Percentiles rank a stretch among this genome's conserved stretches.
phyloP scores from a whole-genome alignment of 2,797 vertebrate species.

The Sebastes taczanowskii region DNA sequence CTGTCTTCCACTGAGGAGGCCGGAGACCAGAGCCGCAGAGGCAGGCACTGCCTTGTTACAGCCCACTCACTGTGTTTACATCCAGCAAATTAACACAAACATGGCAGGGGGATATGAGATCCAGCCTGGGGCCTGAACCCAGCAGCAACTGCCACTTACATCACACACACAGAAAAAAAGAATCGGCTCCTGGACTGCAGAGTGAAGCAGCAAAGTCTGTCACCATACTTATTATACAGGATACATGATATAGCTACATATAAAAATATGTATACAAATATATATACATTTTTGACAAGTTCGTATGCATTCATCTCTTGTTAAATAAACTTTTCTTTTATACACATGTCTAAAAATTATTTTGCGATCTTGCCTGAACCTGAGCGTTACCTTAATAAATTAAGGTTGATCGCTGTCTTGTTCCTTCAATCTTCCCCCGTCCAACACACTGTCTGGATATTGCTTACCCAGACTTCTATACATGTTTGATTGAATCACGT shows the following conservation, averaged over 20 bases:
- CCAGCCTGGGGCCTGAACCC: conserved; percentile 49
- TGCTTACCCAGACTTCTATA: no score
- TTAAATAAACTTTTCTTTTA: no score
- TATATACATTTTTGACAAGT: no score
- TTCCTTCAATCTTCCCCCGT: no score
- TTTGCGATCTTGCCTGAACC: no score
- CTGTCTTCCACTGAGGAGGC: conserved; percentile 49
- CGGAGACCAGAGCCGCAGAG: conserved; percentile 46
- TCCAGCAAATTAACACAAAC: conserved; percentile 72
- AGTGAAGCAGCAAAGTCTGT: neutral
- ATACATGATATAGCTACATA: neutral
- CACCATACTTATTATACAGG: neutral
- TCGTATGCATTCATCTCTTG: no score
- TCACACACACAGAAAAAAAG: neutral
- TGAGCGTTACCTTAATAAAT: no score
- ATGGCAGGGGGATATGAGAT: conserved; percentile 55
- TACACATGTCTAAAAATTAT: no score
- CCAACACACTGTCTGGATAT: no score
- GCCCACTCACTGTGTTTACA: conserved; percentile 70
- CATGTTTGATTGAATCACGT: no score
- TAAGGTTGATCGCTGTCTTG: no score
- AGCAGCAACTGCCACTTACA: conserved; percentile 41
- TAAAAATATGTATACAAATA: no score
- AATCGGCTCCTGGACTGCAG: neutral
- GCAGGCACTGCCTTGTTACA: conserved; percentile 53